A percentile compares a stretch with the other conserved stretches of the same genome.
Evolutionary conservation across 1,140 invertebrate species (phyloP).

Genomic region (Hormaphis cornu): DNA sequence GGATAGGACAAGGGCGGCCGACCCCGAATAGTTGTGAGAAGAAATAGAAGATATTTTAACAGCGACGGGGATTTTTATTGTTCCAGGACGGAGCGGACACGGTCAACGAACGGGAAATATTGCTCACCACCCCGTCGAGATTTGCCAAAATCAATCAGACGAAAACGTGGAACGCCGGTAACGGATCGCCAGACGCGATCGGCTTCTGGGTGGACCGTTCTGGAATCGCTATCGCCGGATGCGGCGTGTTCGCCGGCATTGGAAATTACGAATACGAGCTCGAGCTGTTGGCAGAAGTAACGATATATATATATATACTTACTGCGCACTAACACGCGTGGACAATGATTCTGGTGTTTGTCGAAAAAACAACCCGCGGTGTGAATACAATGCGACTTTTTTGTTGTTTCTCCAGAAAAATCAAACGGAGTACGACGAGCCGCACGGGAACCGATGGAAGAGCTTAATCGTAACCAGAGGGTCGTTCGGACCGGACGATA

Average conservation of each 20-base stretch:
- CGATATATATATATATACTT: no score
- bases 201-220: conserved; percentile 85
- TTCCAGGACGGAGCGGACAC: conserved; percentile 9
- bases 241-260: conserved; percentile 77
- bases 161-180: conserved; percentile 92
- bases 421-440: conserved; percentile 13
- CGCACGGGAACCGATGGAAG: conserved; percentile 51
- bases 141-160: conserved; percentile 82
- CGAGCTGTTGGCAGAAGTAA: conserved; percentile 77
- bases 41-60: no score
- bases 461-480: conserved; percentile 63
- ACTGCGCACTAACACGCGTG: no score
- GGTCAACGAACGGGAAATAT: conserved; percentile 49
- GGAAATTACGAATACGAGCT: conserved; percentile 84
- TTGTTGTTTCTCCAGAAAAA: conserved; percentile 3
- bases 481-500: conserved; percentile 66
- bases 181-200: conserved; percentile 92
- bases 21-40: no score
- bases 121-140: conserved; percentile 77
- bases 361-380: not conserved
- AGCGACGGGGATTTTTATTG: no score
- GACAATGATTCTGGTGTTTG: no score
- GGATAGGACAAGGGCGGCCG: no score
- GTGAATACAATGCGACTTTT: not conserved
- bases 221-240: conserved; percentile 80